Evolutionary conservation across 1,140 invertebrate genomes (phyloP), one percentile per base, ranked within the genome.

Genomic region (Neodiprion virginianus): DNA sequence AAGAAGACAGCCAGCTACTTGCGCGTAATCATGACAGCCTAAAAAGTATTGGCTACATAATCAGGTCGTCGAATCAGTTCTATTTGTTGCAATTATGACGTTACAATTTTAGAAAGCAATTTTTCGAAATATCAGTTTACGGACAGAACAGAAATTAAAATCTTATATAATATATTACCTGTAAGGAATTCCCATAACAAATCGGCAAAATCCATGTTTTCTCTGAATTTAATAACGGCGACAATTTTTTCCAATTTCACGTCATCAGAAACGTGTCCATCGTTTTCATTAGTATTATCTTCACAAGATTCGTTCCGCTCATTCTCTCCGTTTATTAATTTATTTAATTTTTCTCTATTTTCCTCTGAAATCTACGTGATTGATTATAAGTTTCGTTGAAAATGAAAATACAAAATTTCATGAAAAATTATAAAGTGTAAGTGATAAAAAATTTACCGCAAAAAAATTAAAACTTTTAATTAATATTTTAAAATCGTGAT

Each of bases 121-220:
- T 69, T 69, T 69, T 65, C 5, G 11, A 23, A 10, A 69, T 69
- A 23, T 65, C 40, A 69, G 21, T 47, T 65, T 23, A 8, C 1
- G 40, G 21, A 23, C 7, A 7, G 67, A 21, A 14, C 2, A 69
- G 21, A 69, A 69, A 69, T 69, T 11, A 23, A 69, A 9, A 9
- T 47, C 28, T 69, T 10, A 23, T 21, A 69, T 23, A 12, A 21
- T 21, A 8, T 23, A 74, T 76, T 69, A 85, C 84, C 74, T 71
- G 79, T 84, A 17, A 87, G 72, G 47, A 87, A 76, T 11, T 77
- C 80, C 86, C 86, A 87, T 7, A 87, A 76, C 48, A 80, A n/a
- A 77, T 87, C 85, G 10, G 82, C 83, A 78, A 87, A 84, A 75
- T 87, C 84, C 69, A 79, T 40, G 79, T 86, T 83, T 69, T 82